A percentile compares a stretch with the other conserved stretches of the same genome.
These are phyloP conservation scores for Anthophora plumipes DNA, from an alignment of 2,888 invertebrate genomes.

Conservation along the genomic window DNA sequence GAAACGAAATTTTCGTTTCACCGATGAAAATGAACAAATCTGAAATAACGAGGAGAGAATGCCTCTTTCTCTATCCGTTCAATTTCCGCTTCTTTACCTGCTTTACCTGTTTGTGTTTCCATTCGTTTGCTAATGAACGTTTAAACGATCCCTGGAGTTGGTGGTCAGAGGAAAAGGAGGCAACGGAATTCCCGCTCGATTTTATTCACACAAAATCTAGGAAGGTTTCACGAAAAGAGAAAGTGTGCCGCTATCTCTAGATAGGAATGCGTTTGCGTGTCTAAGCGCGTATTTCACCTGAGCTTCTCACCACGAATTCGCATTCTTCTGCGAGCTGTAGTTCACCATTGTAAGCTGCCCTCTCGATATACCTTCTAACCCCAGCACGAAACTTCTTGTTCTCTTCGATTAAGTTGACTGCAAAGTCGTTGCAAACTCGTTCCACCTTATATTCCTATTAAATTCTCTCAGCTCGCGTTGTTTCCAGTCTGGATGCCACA, in stretches of 20 bases:
- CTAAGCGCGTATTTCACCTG: neutral
- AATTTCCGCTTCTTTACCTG: neutral
- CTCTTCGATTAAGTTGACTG: constrained; percentile 64
- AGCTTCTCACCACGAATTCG: neutral
- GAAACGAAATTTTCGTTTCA: neutral
- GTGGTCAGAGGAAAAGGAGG: neutral
- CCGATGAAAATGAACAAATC: neutral
- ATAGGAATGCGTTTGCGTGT: neutral
- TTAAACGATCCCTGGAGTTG: neutral
- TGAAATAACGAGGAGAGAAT: neutral
- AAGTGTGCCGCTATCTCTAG: neutral
- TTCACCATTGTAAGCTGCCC: constrained; percentile 42
- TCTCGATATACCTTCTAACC: constrained; percentile 12
- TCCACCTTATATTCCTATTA: constrained; percentile 29
- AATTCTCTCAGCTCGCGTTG: constrained; percentile 19
- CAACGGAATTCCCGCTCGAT: neutral
- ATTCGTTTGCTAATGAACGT: constrained; percentile 7
- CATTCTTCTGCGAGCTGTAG: constrained; percentile 18
- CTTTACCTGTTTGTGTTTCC: neutral
- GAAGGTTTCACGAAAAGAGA: neutral
- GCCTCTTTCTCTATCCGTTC: neutral
- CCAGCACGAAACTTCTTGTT: constrained; percentile 50
- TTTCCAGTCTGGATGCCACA: too few relatives aligned
- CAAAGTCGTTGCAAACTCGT: constrained; percentile 59
- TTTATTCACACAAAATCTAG: neutral